phyloP scores from a whole-genome alignment of 1,140 invertebrate species.

The Drosophila melanogaster region Release_6_plus_ISO1_MT NT_037436.4:410501-411000 shows the following conservation, averaged over 20 bases:
- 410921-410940: background rate
- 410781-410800: conserved; percentile 9
- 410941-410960: conserved; percentile 11
- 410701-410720: background rate
- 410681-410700: no score
- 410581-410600: background rate
- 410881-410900: conserved; percentile 49
- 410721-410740: conserved; percentile 30
- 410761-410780: background rate
- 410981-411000: conserved; percentile 72
- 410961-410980: conserved; percentile 80
- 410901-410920: conserved; percentile 74
- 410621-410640: no score
- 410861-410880: conserved; percentile 39
- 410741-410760: conserved; percentile 68
- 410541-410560: background rate
- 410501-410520: background rate
- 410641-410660: no score
- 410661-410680: no score
- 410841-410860: conserved; percentile 30
- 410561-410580: background rate
- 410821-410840: conserved; percentile 39
- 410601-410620: background rate
- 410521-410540: background rate
- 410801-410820: conserved; percentile 21